Conservation (phyloP, 1,140 invertebrate species). For the Gonatopus flavifemur region DNA sequence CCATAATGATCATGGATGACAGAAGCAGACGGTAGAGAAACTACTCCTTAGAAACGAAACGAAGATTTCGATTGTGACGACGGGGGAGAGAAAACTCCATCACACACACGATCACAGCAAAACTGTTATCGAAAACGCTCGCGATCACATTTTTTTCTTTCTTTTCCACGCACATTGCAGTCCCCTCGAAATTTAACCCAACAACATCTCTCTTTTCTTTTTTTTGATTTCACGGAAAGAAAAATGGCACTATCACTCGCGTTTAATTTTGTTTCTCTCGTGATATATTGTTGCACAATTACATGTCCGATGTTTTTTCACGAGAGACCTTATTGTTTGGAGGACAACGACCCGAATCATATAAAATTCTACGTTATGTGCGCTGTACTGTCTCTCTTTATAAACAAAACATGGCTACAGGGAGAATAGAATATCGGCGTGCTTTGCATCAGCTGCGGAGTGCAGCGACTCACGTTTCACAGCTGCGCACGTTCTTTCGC, state of each 20-base stretch:
- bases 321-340: neutral
- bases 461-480: constrained; percentile 27
- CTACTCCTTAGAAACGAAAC: too few species aligned
- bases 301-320: neutral
- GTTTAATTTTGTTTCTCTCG: constrained; percentile 6
- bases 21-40: too few species aligned
- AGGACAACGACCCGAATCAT: neutral
- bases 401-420: constrained; percentile 19
- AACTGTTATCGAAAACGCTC: too few species aligned
- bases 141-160: too few species aligned
- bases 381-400: constrained; percentile 6
- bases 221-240: constrained; percentile 6
- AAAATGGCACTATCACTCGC: constrained; percentile 8
- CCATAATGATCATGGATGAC: too few species aligned
- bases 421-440: neutral
- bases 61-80: too few species aligned
- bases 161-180: neutral
- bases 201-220: constrained; percentile 1
- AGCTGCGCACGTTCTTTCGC: constrained; percentile 27
- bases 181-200: constrained; percentile 2
- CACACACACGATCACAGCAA: too few species aligned
- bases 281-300: neutral
- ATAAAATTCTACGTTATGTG: neutral
- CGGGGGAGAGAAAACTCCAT: too few species aligned
- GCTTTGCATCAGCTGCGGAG: constrained; percentile 24